These are phyloP conservation scores for Corythornis leucogaster DNA, from an alignment of 2,797 vertebrate genomes.

Conservation along the genomic window DNA sequence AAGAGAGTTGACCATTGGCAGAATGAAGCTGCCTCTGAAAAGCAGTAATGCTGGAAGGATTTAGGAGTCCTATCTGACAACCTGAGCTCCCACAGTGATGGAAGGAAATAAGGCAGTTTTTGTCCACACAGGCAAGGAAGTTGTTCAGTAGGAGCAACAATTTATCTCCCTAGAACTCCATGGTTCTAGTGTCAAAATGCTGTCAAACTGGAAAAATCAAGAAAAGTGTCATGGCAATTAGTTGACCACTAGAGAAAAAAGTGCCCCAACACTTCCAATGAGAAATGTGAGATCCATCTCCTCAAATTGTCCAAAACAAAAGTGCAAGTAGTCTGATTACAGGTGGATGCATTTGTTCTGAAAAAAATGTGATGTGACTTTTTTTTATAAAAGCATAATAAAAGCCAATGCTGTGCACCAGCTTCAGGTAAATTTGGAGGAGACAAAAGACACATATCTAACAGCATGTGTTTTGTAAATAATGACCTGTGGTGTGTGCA, in stretches of 20 bases:
- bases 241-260: background rate
- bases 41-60: background rate
- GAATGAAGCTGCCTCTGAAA: background rate
- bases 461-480: background rate
- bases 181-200: background rate
- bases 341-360: background rate
- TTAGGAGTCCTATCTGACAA: background rate
- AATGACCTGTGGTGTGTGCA: background rate
- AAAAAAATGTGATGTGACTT: background rate
- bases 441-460: background rate
- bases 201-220: background rate
- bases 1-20: background rate
- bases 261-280: background rate
- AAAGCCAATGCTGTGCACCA: background rate
- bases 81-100: background rate
- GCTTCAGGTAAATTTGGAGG: background rate
- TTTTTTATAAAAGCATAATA: background rate
- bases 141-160: background rate
- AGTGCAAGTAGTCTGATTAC: background rate
- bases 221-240: background rate
- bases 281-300: background rate
- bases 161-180: background rate
- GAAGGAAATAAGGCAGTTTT: background rate
- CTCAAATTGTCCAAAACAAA: background rate
- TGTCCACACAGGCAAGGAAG: background rate